Conservation (phyloP, 2,113 vertebrate genomes). For the Hippocampus mohnikei region DNA sequence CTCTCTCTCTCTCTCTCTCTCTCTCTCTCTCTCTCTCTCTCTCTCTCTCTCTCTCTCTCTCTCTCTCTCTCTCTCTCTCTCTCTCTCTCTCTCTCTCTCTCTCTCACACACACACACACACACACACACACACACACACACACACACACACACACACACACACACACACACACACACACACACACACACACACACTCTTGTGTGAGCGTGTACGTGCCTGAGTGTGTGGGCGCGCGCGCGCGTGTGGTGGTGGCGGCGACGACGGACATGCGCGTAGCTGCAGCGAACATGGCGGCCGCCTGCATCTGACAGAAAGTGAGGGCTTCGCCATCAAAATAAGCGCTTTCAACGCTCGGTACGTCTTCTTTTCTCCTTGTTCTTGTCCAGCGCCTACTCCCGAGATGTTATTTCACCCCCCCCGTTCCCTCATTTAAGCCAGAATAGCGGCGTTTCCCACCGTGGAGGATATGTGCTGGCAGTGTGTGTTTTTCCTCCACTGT, state of each 20-base stretch:
- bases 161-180: no score
- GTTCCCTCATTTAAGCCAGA: neutral
- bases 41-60: neutral
- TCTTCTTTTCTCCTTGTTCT: constrained; percentile 25
- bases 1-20: neutral
- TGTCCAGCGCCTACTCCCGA: neutral
- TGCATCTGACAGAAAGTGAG: constrained; percentile 67
- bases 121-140: no score
- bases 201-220: neutral
- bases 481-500: constrained; percentile 17
- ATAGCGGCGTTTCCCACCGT: neutral
- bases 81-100: neutral
- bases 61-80: neutral
- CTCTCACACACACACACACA: neutral
- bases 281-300: constrained; percentile 76
- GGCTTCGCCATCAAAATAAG: constrained; percentile 53
- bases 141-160: no score
- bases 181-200: no score
- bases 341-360: constrained; percentile 59
- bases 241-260: neutral
- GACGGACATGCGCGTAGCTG: constrained; percentile 75
- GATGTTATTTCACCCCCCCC: neutral
- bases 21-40: neutral
- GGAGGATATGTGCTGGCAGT: constrained; percentile 20
- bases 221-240: neutral